phyloP scores from a whole-genome alignment of 2,113 vertebrate genomes.

The Mormyrus lacerda region DNA sequence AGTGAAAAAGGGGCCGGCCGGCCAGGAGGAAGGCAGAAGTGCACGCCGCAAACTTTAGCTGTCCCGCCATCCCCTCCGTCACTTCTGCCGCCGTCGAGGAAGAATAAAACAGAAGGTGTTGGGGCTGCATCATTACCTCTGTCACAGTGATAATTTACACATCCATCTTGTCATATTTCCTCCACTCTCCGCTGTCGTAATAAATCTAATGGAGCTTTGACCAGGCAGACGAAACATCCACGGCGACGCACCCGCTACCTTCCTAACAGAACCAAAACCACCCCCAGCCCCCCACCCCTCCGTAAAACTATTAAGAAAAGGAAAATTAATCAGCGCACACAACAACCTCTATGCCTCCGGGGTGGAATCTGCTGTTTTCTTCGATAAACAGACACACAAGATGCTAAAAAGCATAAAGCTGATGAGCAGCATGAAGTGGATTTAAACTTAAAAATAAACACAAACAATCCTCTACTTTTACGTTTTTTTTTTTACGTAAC shows the following conservation, averaged over 20 bases:
- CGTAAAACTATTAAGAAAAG: background rate
- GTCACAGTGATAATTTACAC: constrained; percentile 99
- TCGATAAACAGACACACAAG: background rate
- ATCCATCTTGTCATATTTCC: constrained; percentile 99
- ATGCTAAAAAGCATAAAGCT: background rate
- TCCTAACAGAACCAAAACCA: background rate
- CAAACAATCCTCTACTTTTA: background rate
- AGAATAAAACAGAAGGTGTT: constrained; percentile 96
- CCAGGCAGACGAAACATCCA: constrained; percentile 62
- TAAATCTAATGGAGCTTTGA: constrained; percentile 88
- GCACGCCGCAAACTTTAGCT: constrained; percentile 42
- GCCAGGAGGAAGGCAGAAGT: background rate
- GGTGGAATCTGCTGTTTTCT: background rate
- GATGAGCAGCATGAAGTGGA: constrained; percentile 13
- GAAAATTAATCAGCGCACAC: background rate
- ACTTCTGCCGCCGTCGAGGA: constrained; percentile 37
- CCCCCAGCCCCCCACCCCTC: background rate
- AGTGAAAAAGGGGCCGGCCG: constrained; percentile 5
- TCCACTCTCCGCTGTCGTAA: constrained; percentile 85
- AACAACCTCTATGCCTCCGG: background rate
- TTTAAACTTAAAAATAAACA: background rate
- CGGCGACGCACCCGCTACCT: constrained; percentile 15
- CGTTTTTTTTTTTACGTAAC: too few relatives aligned
- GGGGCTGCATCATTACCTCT: constrained; percentile 99
- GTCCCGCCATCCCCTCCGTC: constrained; percentile 10